phyloP scores from a whole-genome alignment of 2,888 invertebrate genomes.

The Prosopocoilus inquinatus region DNA sequence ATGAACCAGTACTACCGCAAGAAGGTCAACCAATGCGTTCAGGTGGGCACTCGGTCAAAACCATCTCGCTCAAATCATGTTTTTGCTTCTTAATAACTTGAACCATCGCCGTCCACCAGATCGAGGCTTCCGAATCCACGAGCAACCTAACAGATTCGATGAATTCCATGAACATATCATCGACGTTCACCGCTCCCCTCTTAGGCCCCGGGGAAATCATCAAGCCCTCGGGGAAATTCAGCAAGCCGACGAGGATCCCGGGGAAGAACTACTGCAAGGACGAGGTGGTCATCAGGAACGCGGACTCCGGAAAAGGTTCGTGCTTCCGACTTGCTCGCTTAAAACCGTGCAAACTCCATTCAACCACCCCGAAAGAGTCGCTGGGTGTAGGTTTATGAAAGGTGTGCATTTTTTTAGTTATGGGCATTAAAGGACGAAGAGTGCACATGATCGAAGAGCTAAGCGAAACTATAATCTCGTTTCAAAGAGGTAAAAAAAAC shows the following conservation, averaged over 20 bases:
- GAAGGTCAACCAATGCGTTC: constrained; percentile 44
- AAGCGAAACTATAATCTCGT: constrained; percentile 97
- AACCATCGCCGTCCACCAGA: constrained; percentile 26
- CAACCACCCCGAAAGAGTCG: not conserved
- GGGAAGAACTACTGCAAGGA: constrained; percentile 94
- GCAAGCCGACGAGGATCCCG: constrained; percentile 84
- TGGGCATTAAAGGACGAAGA: constrained; percentile 97
- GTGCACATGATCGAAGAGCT: constrained; percentile 99
- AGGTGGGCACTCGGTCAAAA: constrained; percentile 38
- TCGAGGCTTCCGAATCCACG: constrained; percentile 43
- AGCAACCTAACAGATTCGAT: constrained; percentile 55
- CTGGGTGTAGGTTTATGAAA: too few species aligned
- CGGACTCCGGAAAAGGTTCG: constrained; percentile 93
- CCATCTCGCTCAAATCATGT: too few species aligned
- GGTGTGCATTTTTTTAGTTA: constrained; percentile 66
- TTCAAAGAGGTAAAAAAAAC: constrained; percentile 94
- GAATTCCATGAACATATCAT: constrained; percentile 55
- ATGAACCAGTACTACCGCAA: constrained; percentile 82
- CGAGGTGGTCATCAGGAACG: constrained; percentile 91
- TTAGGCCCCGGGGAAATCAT: constrained; percentile 82
- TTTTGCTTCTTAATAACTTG: too few species aligned
- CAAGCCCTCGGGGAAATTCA: constrained; percentile 84
- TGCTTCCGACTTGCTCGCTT: not conserved
- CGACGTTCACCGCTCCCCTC: constrained; percentile 57
- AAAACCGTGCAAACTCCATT: too few species aligned